Base-by-base conservation (phyloP, 1,140 invertebrate species). In the Diachasma alloeum region DNA sequence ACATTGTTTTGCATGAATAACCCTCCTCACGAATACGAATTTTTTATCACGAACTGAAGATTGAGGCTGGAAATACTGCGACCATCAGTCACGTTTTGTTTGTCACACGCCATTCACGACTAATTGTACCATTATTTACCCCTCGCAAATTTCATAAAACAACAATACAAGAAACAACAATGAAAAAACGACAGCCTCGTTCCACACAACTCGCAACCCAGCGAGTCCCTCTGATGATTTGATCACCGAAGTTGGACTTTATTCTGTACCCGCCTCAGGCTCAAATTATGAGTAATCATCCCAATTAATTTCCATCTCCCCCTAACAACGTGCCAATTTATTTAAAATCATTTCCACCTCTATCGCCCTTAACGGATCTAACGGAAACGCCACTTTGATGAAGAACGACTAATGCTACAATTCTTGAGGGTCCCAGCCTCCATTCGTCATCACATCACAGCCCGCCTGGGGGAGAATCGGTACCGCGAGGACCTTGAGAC, bases 301-400 rank as follows among this genome's bases (percentile, higher is more conserved):
- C 19, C 59, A 26, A 63, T 63, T 26, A 63, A 24, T 63, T 26
- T 10, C 24, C 59, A 63, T 63, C 59, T 24, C 24, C 10, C 24
- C 59, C 24, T 63, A 63, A 63, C 59, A 63, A 63, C 59, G 24
- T 26, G 59, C 24, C 59, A 24, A 63, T 63, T 63, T 63, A 63
- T 63, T 31, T 63, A 15, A 63, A 63, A 63, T 63, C 22, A 63
- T 63, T 53, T 63, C 24, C 19, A 31, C 5, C 9, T 63, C 59
- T 63, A 3, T 15, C 19, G 19, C 2, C 53, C 22, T 56, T 76
- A 71, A 76, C 42, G 74, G 70, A 76, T 63, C 74, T 76, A 76
- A 76, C 74, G 74, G 74, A 76, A 71, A 76, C 36, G 68, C 53
- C 68, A 76, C 26, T 11, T 69, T 75, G 74, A 75, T 75, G 74